Base-by-base conservation (phyloP, 2,888 invertebrate species). In the Oscheius onirici region DNA sequence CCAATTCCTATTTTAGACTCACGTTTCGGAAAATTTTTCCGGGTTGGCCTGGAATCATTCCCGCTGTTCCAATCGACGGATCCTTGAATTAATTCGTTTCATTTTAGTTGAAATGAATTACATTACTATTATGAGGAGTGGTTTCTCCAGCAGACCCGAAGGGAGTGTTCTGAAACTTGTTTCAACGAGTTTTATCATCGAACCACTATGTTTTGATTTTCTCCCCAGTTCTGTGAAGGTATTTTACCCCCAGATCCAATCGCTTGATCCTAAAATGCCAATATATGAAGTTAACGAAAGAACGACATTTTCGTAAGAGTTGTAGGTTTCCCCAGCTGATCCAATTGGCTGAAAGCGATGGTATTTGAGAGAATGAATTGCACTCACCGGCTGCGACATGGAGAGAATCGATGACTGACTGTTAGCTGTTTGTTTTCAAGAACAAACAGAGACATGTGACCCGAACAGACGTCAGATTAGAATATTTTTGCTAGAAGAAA, bases 11-110 rank as follows among this genome's bases (percentile, higher is more conserved):
- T 3, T 34, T 34, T 34, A 34, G 34, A 34, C 3, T 34, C 34
- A 34, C 58, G 20, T 58, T 41, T 5, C 10, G 58, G 41, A 58
- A 41, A 20, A 41, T 41, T 41, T 41, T 40, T 10, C 17, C 40
- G 11, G 58, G 58, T 13, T 58, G 58, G 17, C 41, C 43, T 2
- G 58, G 58, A 58, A 58, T 58, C 22, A 20, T 22, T 40, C 58
- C 58, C 20, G 58, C 58, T 20, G 58, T 41, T 58, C 58, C 58
- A 40, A 58, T 58, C 2, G 58, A 58, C 6, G 58, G 43, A 58
- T 58, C 58, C 40, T 58, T 13, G 28, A 13, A 24, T 17, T 17
- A 52, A 3, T 52, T 43, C 8, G 43, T 13, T 43, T 43, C 13
- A 13, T 43, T 43, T 13, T 8, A 43, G 13, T 13, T 43, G 13